Conservation (phyloP, 2,113 vertebrate species). For the Elephantulus edwardii region DNA sequence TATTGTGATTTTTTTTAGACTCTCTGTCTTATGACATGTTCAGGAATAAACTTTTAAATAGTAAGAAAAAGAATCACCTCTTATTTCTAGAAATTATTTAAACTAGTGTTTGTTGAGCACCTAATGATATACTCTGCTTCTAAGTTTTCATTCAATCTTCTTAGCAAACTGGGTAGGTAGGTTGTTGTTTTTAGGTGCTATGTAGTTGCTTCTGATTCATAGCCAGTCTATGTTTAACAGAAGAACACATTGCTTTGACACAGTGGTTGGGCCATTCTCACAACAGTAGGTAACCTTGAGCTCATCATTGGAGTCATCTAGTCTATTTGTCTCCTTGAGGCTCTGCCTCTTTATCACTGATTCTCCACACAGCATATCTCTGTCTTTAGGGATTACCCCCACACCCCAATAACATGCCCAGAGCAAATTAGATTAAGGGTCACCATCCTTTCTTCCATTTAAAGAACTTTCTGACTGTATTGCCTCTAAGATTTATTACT, state of each 20-base stretch:
- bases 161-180: neutral
- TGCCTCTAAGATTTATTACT: neutral
- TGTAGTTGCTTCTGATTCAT: neutral
- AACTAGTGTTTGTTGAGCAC: neutral
- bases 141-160: neutral
- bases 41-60: slow-evolving; percentile 37
- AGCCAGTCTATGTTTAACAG: neutral
- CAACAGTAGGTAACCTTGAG: neutral
- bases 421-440: neutral
- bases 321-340: neutral
- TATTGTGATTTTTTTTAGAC: neutral
- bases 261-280: neutral
- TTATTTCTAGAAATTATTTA: neutral
- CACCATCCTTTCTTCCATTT: neutral
- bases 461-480: neutral
- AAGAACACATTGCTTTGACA: neutral
- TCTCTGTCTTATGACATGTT: neutral
- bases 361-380: neutral
- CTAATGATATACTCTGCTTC: neutral
- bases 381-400: neutral
- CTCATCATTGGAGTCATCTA: neutral
- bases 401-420: neutral
- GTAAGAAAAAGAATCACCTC: neutral
- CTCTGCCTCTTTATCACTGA: neutral
- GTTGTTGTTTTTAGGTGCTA: neutral